Percentiles rank a stretch among this genome's conserved stretches.
phyloP scores from a whole-genome alignment of 2,888 invertebrate species.

The Torymus aiolomorphi region DNA sequence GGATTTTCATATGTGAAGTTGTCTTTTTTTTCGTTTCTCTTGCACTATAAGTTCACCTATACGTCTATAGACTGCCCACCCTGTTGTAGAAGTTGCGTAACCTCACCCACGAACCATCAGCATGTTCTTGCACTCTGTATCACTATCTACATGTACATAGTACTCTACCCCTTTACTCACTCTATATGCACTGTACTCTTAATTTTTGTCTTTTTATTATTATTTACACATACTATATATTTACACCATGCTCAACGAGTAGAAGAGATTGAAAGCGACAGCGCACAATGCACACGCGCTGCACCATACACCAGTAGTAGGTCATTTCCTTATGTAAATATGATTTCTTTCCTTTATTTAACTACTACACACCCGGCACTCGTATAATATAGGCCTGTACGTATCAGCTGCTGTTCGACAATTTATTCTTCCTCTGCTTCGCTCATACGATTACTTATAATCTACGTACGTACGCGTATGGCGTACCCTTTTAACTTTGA shows the following conservation, averaged over 20 bases:
- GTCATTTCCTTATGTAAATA: conserved; percentile 54
- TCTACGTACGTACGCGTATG: conserved; percentile 2
- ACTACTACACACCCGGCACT: conserved; percentile 27
- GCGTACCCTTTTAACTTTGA: not conserved
- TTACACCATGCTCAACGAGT: not conserved
- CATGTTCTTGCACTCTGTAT: no score
- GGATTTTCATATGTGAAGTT: not conserved
- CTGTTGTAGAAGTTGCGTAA: no score
- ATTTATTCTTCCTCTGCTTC: conserved; percentile 41
- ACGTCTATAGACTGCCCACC: no score
- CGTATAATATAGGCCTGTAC: conserved; percentile 5
- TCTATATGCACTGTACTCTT: no score
- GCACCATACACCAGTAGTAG: conserved; percentile 40
- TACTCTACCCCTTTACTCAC: no score
- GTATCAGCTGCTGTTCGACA: conserved; percentile 27
- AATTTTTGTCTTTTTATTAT: no score
- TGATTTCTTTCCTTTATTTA: conserved; percentile 46
- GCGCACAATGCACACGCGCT: conserved; percentile 25
- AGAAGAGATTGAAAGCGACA: conserved; percentile 35
- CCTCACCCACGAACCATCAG: no score
- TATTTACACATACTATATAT: not conserved
- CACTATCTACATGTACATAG: no score
- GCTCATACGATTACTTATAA: not conserved
- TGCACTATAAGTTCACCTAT: no score
- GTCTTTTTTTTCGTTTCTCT: no score